Conservation (phyloP, 2,888 invertebrate genomes). For the Coelinius sp. region DNA sequence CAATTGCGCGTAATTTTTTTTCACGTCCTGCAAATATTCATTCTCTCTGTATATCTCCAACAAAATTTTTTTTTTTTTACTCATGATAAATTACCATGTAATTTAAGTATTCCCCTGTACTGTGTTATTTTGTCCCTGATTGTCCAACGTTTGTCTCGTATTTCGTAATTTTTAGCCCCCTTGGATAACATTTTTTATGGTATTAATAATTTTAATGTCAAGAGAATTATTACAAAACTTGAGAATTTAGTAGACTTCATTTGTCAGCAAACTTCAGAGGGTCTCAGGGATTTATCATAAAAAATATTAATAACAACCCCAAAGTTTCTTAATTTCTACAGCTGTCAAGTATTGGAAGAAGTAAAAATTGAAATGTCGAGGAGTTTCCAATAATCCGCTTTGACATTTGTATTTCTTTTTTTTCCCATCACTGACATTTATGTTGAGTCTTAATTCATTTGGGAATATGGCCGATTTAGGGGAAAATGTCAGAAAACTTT, state of each 20-base stretch:
- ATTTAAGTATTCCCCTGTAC: conserved; percentile 77
- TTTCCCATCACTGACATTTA: no score
- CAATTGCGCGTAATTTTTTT: conserved; percentile 75
- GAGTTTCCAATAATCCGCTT: no score
- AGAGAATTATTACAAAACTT: background rate
- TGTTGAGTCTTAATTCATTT: no score
- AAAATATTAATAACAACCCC: background rate
- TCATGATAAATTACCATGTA: conserved; percentile 73
- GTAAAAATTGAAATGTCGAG: no score
- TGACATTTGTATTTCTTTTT: no score
- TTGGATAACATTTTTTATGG: conserved; percentile 72
- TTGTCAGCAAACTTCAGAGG: background rate
- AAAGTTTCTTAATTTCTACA: background rate
- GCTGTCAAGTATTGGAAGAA: background rate
- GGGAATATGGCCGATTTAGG: no score
- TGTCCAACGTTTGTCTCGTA: conserved; percentile 78
- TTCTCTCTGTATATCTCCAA: background rate
- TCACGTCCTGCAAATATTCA: conserved; percentile 72
- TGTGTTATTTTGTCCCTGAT: conserved; percentile 78
- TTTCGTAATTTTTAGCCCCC: conserved; percentile 76
- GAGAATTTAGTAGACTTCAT: background rate
- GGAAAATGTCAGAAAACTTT: no score
- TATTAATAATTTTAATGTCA: conserved; percentile 10
- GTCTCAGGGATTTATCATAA: background rate
- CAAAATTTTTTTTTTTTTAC: background rate